These are phyloP conservation scores for Lynx canadensis DNA, from an alignment of 2,113 vertebrate species.

Conservation along the genomic window DNA sequence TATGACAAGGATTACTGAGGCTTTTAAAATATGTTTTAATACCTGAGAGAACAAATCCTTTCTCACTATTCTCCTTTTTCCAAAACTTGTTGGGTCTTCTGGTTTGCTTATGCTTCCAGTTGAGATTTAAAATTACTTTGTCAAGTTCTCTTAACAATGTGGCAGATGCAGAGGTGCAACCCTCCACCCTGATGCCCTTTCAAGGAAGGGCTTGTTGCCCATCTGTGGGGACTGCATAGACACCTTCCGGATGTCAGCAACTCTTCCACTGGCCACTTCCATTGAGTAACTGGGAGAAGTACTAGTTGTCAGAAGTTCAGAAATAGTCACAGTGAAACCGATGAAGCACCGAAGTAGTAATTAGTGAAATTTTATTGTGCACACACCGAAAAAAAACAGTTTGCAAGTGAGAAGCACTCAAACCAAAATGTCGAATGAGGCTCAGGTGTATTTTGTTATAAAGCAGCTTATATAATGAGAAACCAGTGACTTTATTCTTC, in stretches of 20 bases:
- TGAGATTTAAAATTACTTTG: neutral
- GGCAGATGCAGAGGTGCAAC: neutral
- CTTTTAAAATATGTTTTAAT: neutral
- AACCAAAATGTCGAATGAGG: neutral
- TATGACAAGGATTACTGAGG: neutral
- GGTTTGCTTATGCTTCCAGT: neutral
- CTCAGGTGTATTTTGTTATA: neutral
- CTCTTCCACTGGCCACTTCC: neutral
- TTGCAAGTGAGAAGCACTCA: neutral
- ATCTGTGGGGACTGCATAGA: neutral
- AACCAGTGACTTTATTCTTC: neutral
- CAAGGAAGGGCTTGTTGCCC: neutral
- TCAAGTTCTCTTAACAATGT: neutral
- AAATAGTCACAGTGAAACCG: neutral
- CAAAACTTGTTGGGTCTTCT: neutral
- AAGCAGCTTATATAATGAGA: neutral
- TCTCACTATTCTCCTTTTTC: neutral
- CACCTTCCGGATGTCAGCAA: neutral
- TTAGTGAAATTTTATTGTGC: neutral
- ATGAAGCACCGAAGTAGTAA: neutral
- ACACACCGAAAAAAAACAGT: neutral
- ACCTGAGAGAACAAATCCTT: neutral
- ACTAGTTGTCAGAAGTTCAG: neutral
- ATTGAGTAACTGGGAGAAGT: neutral
- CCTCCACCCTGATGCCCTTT: neutral